Percentiles rank a stretch among this genome's conserved stretches.
phyloP scores from a whole-genome alignment of 1,140 invertebrate species.

The Drosophila subpulchrella region DNA sequence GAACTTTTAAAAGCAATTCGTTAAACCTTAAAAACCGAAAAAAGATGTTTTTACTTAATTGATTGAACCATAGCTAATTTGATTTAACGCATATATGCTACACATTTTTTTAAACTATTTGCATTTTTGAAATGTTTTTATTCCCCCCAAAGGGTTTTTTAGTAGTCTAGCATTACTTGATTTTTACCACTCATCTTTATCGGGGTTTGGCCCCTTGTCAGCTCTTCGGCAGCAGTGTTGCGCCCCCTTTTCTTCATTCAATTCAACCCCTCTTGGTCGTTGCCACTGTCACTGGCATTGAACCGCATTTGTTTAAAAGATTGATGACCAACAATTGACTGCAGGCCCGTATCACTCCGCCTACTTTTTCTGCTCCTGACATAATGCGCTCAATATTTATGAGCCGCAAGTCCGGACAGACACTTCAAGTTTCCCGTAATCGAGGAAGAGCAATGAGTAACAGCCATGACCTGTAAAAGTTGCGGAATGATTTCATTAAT shows the following conservation, averaged over 20 bases:
- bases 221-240: conserved; percentile 7
- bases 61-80: neutral
- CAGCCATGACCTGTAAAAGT: conserved; percentile 41
- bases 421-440: conserved; percentile 59
- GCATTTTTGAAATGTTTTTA: neutral
- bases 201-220: conserved; percentile 18
- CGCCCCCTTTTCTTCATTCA: conserved; percentile 13
- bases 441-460: conserved; percentile 20
- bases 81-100: neutral
- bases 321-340: conserved; percentile 77
- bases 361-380: conserved; percentile 44
- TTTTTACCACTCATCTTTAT: conserved; percentile 14
- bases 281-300: conserved; percentile 69
- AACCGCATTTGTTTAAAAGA: conserved; percentile 76
- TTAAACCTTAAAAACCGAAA: neutral
- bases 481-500: conserved; percentile 74
- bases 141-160: neutral
- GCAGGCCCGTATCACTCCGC: conserved; percentile 30
- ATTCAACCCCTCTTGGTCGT: conserved; percentile 5
- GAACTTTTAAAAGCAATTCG: neutral
- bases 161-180: no score
- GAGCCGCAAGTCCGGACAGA: conserved; percentile 52
- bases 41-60: no score
- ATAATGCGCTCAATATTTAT: conserved; percentile 74
- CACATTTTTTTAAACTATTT: neutral